Conservation (phyloP, 2,113 vertebrate species). For the Toxostoma redivivum region DNA sequence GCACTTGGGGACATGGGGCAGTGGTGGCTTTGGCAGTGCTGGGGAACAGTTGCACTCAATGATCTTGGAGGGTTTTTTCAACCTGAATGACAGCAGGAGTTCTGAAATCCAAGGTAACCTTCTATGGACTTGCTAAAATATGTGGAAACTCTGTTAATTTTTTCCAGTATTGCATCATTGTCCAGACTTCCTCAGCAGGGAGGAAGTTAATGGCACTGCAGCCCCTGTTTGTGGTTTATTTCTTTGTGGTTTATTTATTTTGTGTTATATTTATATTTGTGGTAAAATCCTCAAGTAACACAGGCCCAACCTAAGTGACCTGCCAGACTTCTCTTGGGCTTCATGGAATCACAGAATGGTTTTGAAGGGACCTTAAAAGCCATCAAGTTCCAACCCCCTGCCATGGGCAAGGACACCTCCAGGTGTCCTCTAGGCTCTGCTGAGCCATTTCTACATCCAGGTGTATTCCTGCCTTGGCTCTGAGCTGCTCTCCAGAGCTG, state of each 20-base stretch:
- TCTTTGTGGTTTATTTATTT: background rate
- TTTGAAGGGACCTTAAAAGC: background rate
- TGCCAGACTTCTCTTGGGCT: background rate
- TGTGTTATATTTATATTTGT: background rate
- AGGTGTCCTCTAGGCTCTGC: too few relatives aligned
- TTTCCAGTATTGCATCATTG: background rate
- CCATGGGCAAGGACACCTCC: background rate
- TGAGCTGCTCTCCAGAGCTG: background rate
- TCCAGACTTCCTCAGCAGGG: background rate
- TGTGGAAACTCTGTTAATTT: accelerated
- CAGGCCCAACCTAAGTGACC: background rate
- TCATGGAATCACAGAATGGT: background rate
- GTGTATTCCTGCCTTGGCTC: background rate
- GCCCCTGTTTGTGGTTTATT: background rate
- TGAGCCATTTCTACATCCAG: background rate
- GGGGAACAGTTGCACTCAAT: accelerated
- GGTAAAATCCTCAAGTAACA: background rate
- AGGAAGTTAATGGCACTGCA: too few relatives aligned
- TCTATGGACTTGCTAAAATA: background rate
- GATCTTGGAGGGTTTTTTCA: background rate
- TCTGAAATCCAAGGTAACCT: background rate
- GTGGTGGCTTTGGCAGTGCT: background rate
- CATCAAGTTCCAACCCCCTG: background rate
- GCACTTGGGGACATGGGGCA: too few relatives aligned
- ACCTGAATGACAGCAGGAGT: background rate